Percentiles rank a stretch among this genome's conserved stretches.
Evolutionary conservation across 1,140 invertebrate genomes (phyloP).

Genomic region (Phocides pigmalion): DNA sequence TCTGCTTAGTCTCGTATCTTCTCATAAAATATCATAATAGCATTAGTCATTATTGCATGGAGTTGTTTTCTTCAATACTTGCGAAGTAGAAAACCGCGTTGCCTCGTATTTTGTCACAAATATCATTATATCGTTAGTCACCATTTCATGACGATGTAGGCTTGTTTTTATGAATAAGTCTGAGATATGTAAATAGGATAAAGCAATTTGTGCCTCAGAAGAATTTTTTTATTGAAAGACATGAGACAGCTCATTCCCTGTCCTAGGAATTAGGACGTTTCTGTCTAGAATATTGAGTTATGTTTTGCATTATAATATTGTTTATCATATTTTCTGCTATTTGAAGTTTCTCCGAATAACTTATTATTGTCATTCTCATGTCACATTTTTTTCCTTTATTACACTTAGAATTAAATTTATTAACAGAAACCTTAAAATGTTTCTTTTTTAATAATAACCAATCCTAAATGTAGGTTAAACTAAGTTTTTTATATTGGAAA

Average conservation of each 20-base stretch:
- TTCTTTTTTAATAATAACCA: too few relatives aligned
- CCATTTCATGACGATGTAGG: background rate
- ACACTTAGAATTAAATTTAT: too few relatives aligned
- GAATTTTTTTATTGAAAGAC: background rate
- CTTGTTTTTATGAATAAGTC: background rate
- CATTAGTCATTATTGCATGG: too few relatives aligned
- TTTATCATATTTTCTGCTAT: background rate
- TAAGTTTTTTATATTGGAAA: too few relatives aligned
- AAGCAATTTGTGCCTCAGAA: background rate
- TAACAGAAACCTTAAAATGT: too few relatives aligned
- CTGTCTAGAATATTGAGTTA: background rate
- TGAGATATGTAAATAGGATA: background rate
- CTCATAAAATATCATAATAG: too few relatives aligned
- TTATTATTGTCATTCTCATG: too few relatives aligned
- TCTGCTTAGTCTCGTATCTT: too few relatives aligned
- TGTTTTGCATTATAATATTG: background rate
- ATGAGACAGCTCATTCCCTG: slow-evolving; percentile 1
- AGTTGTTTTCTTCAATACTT: too few relatives aligned
- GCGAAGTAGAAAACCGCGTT: too few relatives aligned
- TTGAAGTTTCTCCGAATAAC: background rate
- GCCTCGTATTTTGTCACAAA: background rate
- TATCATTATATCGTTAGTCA: background rate
- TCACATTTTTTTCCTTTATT: too few relatives aligned
- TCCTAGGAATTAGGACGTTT: background rate
- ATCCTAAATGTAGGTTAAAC: too few relatives aligned